phyloP scores from a whole-genome alignment of 1,140 invertebrate genomes.

The Drosophila rufa region DNA sequence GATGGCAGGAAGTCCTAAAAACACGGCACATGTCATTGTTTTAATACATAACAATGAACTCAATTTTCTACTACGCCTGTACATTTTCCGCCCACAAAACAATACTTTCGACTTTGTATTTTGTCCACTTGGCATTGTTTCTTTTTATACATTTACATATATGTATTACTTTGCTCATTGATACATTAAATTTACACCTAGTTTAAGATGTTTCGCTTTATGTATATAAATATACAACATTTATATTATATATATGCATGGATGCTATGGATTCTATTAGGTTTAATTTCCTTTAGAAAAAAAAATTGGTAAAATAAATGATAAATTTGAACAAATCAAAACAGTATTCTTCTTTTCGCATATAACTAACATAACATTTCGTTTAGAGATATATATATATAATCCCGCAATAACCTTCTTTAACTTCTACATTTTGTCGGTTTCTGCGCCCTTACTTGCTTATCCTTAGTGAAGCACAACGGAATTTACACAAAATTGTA shows the following conservation, averaged over 20 bases:
- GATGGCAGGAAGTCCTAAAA: no score
- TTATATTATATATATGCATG: conserved; percentile 2
- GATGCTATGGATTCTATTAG: background rate
- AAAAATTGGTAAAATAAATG: background rate
- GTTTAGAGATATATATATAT: conserved; percentile 3
- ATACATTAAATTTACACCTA: conserved; percentile 46
- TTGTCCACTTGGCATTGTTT: conserved; percentile 10
- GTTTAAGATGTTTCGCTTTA: conserved; percentile 13
- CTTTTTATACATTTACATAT: conserved; percentile 42
- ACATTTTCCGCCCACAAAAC: background rate
- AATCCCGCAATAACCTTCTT: background rate
- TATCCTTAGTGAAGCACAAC: background rate
- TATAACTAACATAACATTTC: conserved; percentile 33
- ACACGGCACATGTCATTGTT: no score
- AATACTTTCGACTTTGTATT: background rate
- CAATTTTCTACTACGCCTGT: no score
- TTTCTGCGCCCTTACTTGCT: background rate
- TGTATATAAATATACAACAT: conserved; percentile 10
- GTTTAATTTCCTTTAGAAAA: background rate
- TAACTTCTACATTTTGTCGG: background rate
- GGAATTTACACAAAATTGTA: conserved; percentile 11
- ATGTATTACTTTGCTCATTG: conserved; percentile 18
- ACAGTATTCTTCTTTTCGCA: background rate
- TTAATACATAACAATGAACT: no score
- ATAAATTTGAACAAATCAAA: conserved; percentile 2